Evolutionary conservation across 1,140 invertebrate species (phyloP).

Genomic region (Elymnias hypermnestra): DNA sequence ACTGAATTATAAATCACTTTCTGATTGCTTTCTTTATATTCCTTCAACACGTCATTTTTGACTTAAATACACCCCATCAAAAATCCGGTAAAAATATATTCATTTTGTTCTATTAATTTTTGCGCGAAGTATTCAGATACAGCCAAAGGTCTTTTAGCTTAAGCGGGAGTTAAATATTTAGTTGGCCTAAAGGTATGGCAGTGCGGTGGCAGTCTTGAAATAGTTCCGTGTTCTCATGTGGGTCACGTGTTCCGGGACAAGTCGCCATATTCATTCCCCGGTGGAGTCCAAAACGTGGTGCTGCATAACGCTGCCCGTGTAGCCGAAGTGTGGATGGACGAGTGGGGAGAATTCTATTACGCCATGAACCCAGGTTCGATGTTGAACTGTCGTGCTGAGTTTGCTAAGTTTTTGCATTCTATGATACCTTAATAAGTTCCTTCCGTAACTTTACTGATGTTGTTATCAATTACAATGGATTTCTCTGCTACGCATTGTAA

Average conservation of each 20-base stretch:
- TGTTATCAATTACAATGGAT: too few relatives aligned
- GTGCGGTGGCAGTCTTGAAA: conserved; percentile 96
- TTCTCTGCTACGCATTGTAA: too few relatives aligned
- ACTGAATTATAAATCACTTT: too few relatives aligned
- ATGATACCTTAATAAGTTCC: too few relatives aligned
- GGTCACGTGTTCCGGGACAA: conserved; percentile 99
- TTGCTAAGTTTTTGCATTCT: conserved; percentile 26
- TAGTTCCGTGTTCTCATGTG: conserved; percentile 96
- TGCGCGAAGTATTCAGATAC: too few relatives aligned
- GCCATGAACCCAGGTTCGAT: conserved; percentile 97
- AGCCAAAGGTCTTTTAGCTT: too few relatives aligned
- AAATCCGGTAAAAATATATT: too few relatives aligned
- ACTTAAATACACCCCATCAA: too few relatives aligned
- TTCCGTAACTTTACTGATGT: too few relatives aligned
- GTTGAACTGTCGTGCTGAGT: conserved; percentile 14
- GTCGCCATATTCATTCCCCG: conserved; percentile 99
- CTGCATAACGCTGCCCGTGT: conserved; percentile 97
- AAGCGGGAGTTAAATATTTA: conserved; percentile 8
- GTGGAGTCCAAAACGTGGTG: conserved; percentile 96
- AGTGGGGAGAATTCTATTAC: conserved; percentile 99
- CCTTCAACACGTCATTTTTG: too few relatives aligned
- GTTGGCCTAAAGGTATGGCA: conserved; percentile 91
- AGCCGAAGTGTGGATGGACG: conserved; percentile 99
- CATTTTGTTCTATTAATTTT: too few relatives aligned
- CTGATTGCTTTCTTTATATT: too few relatives aligned